phyloP scores from a whole-genome alignment of 1,140 invertebrate species.

The Apis dorsata region DNA sequence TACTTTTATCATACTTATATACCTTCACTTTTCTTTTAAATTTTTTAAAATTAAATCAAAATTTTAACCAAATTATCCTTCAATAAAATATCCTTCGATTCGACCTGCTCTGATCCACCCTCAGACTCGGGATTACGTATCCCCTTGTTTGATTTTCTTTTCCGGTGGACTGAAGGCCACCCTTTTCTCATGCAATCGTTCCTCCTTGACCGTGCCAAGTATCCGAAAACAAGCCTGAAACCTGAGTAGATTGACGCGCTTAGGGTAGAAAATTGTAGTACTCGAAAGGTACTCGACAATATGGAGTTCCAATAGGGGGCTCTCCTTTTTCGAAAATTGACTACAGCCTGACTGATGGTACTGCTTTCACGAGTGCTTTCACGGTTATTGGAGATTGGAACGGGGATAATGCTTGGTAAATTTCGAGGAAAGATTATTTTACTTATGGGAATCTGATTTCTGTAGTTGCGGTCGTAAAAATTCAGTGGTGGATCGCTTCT shows the following conservation, averaged over 20 bases:
- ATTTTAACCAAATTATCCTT: too few species aligned
- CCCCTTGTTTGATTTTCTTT: constrained; percentile 4
- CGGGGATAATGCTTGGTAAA: background rate
- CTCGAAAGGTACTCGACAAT: constrained; percentile 17
- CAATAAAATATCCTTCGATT: too few species aligned
- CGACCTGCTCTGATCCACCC: too few species aligned
- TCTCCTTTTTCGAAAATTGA: background rate
- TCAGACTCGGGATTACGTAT: background rate
- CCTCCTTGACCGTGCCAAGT: constrained; percentile 4
- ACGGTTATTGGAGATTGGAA: background rate
- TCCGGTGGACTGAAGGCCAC: background rate
- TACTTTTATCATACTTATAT: too few species aligned
- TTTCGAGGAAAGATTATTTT: background rate
- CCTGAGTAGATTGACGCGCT: constrained; percentile 13
- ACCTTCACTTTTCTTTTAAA: too few species aligned
- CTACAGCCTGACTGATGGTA: background rate
- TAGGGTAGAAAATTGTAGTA: constrained; percentile 26
- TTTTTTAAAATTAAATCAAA: too few species aligned
- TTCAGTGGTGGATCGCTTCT: too few species aligned
- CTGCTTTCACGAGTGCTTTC: background rate
- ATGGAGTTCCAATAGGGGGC: background rate
- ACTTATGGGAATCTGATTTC: background rate
- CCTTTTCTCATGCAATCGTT: background rate
- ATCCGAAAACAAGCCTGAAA: constrained; percentile 35
- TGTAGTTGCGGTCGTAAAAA: too few species aligned